A percentile compares a stretch with the other conserved stretches of the same genome.
Evolutionary conservation across 1,140 invertebrate genomes (phyloP).

Genomic region (Goniozus legneri): DNA sequence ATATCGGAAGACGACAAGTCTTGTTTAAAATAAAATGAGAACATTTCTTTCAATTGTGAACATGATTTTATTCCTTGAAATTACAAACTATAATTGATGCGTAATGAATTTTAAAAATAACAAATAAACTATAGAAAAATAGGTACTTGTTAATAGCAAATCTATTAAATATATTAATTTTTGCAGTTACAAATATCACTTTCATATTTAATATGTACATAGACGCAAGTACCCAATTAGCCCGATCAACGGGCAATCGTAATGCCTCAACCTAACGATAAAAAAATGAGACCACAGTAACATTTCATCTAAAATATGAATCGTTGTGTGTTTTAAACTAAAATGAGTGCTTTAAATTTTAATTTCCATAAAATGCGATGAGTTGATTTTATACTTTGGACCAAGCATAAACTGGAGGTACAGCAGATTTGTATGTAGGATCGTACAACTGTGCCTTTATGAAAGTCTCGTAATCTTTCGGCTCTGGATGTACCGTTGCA

Average conservation of each 20-base stretch:
- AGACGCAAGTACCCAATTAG: no score
- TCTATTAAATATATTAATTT: no score
- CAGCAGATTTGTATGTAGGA: slow-evolving; percentile 64
- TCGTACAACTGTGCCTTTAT: slow-evolving; percentile 81
- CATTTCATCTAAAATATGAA: background rate
- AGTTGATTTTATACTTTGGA: slow-evolving; percentile 51
- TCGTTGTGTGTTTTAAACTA: background rate
- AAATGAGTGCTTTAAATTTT: background rate
- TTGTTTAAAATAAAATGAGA: no score
- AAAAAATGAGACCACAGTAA: background rate
- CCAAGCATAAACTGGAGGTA: slow-evolving; percentile 68
- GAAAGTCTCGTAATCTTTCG: slow-evolving; percentile 69
- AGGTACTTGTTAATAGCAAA: no score
- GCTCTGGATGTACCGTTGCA: slow-evolving; percentile 75
- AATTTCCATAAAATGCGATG: background rate
- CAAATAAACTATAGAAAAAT: no score
- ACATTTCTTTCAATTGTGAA: no score
- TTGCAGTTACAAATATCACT: no score
- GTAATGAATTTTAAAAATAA: no score
- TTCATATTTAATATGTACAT: no score
- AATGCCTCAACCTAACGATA: slow-evolving; percentile 2
- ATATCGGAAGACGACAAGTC: no score
- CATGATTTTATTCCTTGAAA: no score
- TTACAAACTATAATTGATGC: no score
- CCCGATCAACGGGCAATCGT: slow-evolving; percentile 20